Conservation (phyloP, 2,888 invertebrate genomes). For the Dromius quadrimaculatus region DNA sequence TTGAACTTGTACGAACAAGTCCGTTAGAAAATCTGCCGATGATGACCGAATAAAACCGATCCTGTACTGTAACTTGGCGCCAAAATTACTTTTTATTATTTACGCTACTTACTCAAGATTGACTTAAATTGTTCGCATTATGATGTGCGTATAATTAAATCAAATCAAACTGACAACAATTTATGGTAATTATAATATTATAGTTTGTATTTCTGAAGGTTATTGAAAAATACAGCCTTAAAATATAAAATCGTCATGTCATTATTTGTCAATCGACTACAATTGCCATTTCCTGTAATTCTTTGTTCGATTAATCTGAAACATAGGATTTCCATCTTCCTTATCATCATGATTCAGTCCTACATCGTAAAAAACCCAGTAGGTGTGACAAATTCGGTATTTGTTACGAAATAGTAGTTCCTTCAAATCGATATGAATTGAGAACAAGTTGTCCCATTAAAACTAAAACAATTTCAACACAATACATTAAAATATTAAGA, state of each 20-base stretch:
- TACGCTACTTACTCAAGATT: neutral
- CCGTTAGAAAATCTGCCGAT: conserved; percentile 14
- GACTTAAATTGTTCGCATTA: neutral
- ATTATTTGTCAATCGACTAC: neutral
- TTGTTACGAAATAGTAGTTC: conserved; percentile 7
- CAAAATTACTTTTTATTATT: neutral
- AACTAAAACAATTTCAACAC: neutral
- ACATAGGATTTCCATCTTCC: conserved; percentile 17
- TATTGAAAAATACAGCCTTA: conserved; percentile 1
- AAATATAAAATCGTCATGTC: neutral
- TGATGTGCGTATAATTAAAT: neutral
- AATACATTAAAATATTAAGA: neutral
- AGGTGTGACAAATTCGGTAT: conserved; percentile 5
- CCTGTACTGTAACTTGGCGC: neutral
- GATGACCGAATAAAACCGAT: conserved; percentile 3
- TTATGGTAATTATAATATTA: conserved; percentile 22
- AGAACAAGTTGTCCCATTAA: neutral
- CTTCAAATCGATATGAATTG: neutral
- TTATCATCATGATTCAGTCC: conserved; percentile 11
- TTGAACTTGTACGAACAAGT: conserved; percentile 36
- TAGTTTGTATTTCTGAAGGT: conserved; percentile 28
- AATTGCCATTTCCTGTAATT: conserved; percentile 26
- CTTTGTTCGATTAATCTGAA: conserved; percentile 14
- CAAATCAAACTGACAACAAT: conserved; percentile 40
- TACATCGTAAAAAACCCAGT: no score